A percentile compares a stretch with the other conserved stretches of the same genome.
Evolutionary conservation across 2,888 invertebrate species (phyloP).

Genomic region (Vandiemenella viatica): DNA sequence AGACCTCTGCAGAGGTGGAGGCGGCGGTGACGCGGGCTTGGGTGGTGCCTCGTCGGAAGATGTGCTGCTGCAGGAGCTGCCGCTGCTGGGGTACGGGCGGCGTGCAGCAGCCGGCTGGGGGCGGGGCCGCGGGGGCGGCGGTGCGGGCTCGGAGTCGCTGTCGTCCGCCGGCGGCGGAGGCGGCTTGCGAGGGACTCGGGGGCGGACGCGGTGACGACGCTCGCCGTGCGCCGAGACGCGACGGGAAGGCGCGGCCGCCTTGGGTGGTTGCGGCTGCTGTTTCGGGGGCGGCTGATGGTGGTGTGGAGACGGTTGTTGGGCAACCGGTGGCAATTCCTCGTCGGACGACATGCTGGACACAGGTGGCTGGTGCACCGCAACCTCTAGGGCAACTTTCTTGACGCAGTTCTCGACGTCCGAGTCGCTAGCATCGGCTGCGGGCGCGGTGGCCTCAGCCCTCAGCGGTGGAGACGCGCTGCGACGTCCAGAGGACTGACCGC

Average conservation of each 20-base stretch:
- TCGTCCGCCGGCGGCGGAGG: conserved; percentile 18
- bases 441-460: not conserved
- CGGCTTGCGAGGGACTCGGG: too few relatives aligned
- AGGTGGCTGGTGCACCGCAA: not conserved
- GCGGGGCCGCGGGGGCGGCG: conserved; percentile 17
- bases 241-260: too few relatives aligned
- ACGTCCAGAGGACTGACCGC: not conserved
- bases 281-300: not conserved
- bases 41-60: not conserved
- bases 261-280: too few relatives aligned
- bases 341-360: not conserved
- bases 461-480: conserved; percentile 8
- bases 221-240: not conserved
- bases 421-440: not conserved
- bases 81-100: not conserved
- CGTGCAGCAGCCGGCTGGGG: not conserved
- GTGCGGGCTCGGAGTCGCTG: conserved; percentile 24
- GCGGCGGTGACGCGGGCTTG: not conserved
- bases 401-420: conserved; percentile 10
- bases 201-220: too few relatives aligned
- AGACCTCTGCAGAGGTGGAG: not conserved
- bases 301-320: conserved; percentile 22
- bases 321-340: conserved; percentile 20
- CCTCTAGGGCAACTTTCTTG: conserved; percentile 21
- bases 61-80: not conserved